Conservation (phyloP, 2,113 vertebrate species). For the Ctenodactylus gundi region DNA sequence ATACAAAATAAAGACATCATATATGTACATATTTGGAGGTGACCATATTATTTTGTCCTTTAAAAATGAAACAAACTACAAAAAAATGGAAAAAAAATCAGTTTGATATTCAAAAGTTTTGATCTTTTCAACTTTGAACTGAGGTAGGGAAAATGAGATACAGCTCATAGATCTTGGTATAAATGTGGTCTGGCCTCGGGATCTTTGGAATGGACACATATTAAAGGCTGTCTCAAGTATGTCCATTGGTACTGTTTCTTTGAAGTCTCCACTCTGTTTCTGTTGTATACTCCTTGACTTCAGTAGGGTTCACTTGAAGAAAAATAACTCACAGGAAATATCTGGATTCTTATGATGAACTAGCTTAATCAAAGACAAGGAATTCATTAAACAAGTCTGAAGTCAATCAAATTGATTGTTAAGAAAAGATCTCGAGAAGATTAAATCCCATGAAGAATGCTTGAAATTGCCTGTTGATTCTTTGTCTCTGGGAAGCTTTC, state of each 20-base stretch:
- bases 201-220: neutral
- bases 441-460: neutral
- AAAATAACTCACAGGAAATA: neutral
- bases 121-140: neutral
- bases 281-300: neutral
- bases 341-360: neutral
- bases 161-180: neutral
- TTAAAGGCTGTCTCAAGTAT: neutral
- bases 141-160: neutral
- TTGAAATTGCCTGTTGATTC: neutral
- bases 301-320: neutral
- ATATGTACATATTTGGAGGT: neutral
- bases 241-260: neutral
- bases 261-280: neutral
- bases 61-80: constrained; percentile 32
- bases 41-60: neutral
- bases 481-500: neutral
- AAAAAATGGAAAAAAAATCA: neutral
- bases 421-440: neutral
- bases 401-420: neutral
- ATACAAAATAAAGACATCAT: neutral
- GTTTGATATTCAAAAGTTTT: neutral
- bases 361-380: neutral
- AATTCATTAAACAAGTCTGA: neutral
- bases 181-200: neutral